Evolutionary conservation across 2,113 vertebrate genomes (phyloP).

Genomic region (Menura novaehollandiae): DNA sequence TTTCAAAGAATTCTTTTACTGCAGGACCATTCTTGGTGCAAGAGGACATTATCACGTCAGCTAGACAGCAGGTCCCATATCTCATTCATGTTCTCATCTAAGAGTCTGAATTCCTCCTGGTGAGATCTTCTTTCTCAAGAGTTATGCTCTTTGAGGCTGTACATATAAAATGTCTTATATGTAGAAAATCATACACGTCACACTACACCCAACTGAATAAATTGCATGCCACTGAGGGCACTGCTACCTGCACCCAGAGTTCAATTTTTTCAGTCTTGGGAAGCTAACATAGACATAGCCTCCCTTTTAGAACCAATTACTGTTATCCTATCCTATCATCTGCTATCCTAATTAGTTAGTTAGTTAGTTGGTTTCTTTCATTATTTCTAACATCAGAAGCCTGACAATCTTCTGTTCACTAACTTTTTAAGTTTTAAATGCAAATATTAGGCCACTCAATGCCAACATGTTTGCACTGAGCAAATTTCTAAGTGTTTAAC

Average conservation of each 20-base stretch:
- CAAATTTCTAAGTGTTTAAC: neutral
- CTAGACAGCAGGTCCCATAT: neutral
- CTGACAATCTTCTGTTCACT: neutral
- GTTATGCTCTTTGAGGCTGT: neutral
- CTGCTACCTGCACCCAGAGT: neutral
- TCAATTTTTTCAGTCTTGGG: neutral
- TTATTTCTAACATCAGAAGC: neutral
- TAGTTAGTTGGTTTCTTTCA: neutral
- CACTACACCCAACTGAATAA: neutral
- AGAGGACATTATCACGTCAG: neutral
- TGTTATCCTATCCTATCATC: neutral
- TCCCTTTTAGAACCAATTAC: neutral
- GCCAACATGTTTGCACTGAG: neutral
- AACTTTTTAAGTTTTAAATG: neutral
- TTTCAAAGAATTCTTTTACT: neutral
- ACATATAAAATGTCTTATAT: neutral
- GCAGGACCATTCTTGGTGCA: neutral
- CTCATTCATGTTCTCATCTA: neutral
- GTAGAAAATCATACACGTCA: neutral
- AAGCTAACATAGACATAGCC: neutral
- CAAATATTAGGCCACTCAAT: neutral
- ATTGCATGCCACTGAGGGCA: neutral
- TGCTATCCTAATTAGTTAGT: neutral
- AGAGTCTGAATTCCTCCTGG: neutral
- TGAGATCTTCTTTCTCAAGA: neutral